Conservation (phyloP, 2,888 invertebrate species). For the Ochropacha duplaris region DNA sequence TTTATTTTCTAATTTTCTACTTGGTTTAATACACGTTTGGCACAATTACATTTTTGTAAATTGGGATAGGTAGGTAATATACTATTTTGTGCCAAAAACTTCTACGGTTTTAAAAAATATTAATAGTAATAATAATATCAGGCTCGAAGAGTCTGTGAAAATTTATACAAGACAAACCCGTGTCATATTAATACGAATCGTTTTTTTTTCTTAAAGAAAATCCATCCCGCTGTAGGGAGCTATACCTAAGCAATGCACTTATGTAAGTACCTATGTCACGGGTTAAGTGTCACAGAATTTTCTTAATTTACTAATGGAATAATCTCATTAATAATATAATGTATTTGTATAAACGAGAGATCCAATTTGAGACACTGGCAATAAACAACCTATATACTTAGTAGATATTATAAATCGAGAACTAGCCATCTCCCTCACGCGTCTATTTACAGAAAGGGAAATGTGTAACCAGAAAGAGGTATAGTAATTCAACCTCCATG, state of each 20-base stretch:
- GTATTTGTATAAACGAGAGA: slow-evolving; percentile 69
- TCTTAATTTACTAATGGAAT: slow-evolving; percentile 81
- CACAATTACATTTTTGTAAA: slow-evolving; percentile 39
- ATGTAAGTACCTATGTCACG: neutral
- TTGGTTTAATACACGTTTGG: slow-evolving; percentile 55
- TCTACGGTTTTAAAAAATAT: slow-evolving; percentile 29
- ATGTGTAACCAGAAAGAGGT: slow-evolving; percentile 5
- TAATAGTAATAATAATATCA: slow-evolving; percentile 22
- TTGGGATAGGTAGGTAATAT: slow-evolving; percentile 22
- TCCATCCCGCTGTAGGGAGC: neutral
- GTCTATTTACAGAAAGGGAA: slow-evolving; percentile 6
- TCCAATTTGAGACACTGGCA: slow-evolving; percentile 66
- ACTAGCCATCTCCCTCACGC: slow-evolving; percentile 3
- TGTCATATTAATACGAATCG: neutral
- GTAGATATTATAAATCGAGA: slow-evolving; percentile 7
- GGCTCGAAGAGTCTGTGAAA: neutral
- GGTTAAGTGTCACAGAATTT: slow-evolving; percentile 14
- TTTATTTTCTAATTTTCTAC: slow-evolving; percentile 56
- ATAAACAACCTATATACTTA: slow-evolving; percentile 34
- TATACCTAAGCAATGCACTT: too few species aligned
- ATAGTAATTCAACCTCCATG: slow-evolving; percentile 10
- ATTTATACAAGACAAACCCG: slow-evolving; percentile 35
- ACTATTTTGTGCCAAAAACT: slow-evolving; percentile 30
- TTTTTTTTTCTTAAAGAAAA: neutral
- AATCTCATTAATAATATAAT: slow-evolving; percentile 69